A percentile compares a stretch with the other conserved stretches of the same genome.
These are phyloP conservation scores for Sebastiscus albofasciatus DNA, from an alignment of 2,797 vertebrate genomes.

Conservation along the genomic window DNA sequence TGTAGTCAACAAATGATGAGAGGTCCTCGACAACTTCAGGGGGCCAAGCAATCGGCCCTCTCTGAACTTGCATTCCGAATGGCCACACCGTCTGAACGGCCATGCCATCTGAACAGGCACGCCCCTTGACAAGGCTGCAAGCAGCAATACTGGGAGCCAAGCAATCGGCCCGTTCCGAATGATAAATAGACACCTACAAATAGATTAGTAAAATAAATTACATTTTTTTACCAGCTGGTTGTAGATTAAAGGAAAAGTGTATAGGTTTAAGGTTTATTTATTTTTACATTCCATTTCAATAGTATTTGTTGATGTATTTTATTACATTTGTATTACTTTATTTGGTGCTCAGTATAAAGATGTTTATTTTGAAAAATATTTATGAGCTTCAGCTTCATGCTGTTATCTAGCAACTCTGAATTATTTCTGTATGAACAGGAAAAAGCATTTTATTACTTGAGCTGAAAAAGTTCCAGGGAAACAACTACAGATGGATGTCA, in stretches of 20 bases:
- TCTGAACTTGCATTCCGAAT: no score
- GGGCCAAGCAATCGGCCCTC: no score
- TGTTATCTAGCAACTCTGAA: background rate
- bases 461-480: background rate
- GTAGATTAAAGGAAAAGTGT: background rate
- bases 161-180: no score
- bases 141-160: no score
- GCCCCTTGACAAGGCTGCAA: no score
- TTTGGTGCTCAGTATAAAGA: background rate
- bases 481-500: conserved; percentile 34
- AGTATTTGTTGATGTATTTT: background rate
- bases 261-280: background rate
- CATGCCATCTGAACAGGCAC: no score
- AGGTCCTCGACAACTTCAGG: no score
- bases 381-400: background rate
- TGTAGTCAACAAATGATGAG: no score
- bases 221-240: background rate
- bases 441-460: background rate
- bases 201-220: background rate
- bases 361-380: background rate
- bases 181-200: no score
- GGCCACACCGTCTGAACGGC: no score
- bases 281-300: background rate
- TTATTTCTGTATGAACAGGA: background rate
- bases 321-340: background rate